Base-by-base conservation (phyloP, 2,888 invertebrate genomes). In the Amphipyra berbera region DNA sequence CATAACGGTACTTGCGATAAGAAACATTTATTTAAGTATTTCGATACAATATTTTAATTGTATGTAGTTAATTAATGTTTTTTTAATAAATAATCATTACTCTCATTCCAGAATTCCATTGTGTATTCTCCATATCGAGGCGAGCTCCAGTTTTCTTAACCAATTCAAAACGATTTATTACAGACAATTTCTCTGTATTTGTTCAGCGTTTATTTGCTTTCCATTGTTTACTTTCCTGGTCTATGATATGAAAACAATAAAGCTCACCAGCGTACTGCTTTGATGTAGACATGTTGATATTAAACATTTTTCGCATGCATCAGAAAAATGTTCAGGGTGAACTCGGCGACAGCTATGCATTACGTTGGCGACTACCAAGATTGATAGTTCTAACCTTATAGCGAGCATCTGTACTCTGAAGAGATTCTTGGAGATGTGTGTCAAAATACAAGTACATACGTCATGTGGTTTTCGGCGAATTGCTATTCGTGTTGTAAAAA, bases 181-280 rank as follows among this genome's bases (percentile, higher is more conserved):
- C 56, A 47, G 50, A 56, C 56, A 55, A 55, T 67, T 67, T 62
- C 55, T 67, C 47, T 33, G 42, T 68, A 56, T 68, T 52, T 57
- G 48, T 57, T 10, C 52, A 45, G 33, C 57, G 69, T 69, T 69
- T 68, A 69, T 70, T 70, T 64, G 53, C 53, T 59, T 50, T 30
- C 41, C 44, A 52, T 59, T 71, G 55, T 68, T 62, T 55, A 57
- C 27, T 47, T 41, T 55, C 27, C 52, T 54, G 21, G 40, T 69
- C 49, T 72, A 48, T 56, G 46, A 62, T 72, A 68, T 72, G 38
- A 56, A 68, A 68, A 68, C 53, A 59, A 73, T 61, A 65, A 55
- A 69, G 40, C 45, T 58, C 50, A 50, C 57, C 37, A 55, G 40
- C 60, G 61, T 46, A 15, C 41, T 55, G 55, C 38, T 64, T 33